phyloP scores from a whole-genome alignment of 2,888 invertebrate genomes.

The Stenodera caucasica region DNA sequence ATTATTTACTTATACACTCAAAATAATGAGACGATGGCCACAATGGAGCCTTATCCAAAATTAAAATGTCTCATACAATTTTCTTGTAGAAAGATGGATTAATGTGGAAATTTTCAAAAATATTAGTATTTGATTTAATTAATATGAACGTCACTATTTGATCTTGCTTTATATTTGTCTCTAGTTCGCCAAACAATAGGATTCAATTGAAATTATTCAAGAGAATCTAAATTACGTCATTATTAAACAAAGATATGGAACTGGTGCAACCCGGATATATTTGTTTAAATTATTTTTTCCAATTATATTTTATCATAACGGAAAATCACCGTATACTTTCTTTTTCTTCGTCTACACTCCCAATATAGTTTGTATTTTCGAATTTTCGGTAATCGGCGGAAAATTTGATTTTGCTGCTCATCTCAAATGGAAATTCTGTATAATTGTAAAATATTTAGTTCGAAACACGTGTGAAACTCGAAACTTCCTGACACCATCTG shows the following conservation, averaged over 20 bases:
- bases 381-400: too few species aligned
- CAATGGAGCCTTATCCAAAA: constrained; percentile 32
- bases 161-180: neutral
- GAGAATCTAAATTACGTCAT: neutral
- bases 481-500: constrained; percentile 53
- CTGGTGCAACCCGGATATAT: constrained; percentile 29
- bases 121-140: too few species aligned
- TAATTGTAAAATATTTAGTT: neutral
- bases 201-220: neutral
- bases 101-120: too few species aligned
- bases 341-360: too few species aligned
- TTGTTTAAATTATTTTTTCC: constrained; percentile 22
- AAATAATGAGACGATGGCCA: constrained; percentile 28
- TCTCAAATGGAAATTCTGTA: neutral
- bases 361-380: too few species aligned
- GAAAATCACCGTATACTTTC: too few species aligned
- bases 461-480: constrained; percentile 48
- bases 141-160: constrained; percentile 10
- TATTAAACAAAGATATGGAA: constrained; percentile 17
- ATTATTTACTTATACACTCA: constrained; percentile 19
- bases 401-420: neutral
- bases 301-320: neutral
- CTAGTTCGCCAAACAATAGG: neutral
- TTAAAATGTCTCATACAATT: constrained; percentile 35
- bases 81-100: constrained; percentile 14